phyloP scores from a whole-genome alignment of 2,888 invertebrate species.

The Spilarctia lutea region DNA sequence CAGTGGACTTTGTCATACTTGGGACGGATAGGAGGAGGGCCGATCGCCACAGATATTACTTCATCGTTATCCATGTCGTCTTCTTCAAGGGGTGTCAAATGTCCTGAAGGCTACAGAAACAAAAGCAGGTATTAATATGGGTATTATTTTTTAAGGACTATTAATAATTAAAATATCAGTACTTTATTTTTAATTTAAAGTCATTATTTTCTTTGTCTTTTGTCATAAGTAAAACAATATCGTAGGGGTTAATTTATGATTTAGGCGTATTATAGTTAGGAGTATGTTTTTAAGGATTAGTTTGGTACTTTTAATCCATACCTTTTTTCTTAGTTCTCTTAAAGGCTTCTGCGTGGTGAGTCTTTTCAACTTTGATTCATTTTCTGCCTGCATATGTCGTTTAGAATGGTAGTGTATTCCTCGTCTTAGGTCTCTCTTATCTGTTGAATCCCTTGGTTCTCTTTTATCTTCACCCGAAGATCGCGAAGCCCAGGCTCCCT shows the following conservation, averaged over 20 bases:
- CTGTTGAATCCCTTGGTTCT: slow-evolving; percentile 33
- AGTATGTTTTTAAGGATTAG: background rate
- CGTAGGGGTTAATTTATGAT: too few relatives aligned
- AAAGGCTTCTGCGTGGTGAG: slow-evolving; percentile 55
- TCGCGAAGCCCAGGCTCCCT: slow-evolving; percentile 60
- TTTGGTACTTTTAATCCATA: slow-evolving; percentile 23
- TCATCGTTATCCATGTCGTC: slow-evolving; percentile 82
- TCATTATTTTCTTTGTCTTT: too few relatives aligned
- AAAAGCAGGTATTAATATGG: background rate
- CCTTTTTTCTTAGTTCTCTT: slow-evolving; percentile 73
- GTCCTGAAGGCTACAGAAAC: slow-evolving; percentile 72
- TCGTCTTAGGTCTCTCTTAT: slow-evolving; percentile 48
- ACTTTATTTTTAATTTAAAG: too few relatives aligned
- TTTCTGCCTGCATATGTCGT: slow-evolving; percentile 70
- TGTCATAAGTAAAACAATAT: too few relatives aligned
- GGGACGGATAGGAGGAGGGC: slow-evolving; percentile 73
- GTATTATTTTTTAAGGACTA: background rate
- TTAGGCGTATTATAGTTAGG: background rate
- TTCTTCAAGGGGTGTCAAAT: slow-evolving; percentile 73
- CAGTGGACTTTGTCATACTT: slow-evolving; percentile 70
- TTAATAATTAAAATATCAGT: background rate
- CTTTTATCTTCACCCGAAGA: slow-evolving; percentile 42
- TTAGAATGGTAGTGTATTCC: slow-evolving; percentile 68
- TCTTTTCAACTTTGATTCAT: slow-evolving; percentile 58
- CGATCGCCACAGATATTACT: slow-evolving; percentile 78